phyloP scores from a whole-genome alignment of 2,797 vertebrate genomes.

The Myotis findleyi region DNA sequence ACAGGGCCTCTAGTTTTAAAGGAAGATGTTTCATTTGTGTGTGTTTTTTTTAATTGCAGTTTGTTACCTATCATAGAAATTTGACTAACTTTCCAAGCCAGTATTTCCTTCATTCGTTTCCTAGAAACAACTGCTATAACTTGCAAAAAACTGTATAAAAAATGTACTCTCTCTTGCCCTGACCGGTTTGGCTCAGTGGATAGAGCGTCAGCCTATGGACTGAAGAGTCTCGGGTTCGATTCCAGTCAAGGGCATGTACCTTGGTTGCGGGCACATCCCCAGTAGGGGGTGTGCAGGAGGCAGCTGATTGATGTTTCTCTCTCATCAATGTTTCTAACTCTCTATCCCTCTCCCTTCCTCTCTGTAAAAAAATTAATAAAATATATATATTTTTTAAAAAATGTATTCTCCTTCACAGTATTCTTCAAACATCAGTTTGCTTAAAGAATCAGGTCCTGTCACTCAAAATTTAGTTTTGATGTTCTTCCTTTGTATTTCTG shows the following conservation, averaged over 20 bases:
- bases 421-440: not conserved
- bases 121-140: not conserved
- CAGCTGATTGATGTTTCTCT: too few species aligned
- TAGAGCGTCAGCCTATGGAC: too few species aligned
- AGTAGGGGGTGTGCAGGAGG: too few species aligned
- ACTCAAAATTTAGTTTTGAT: not conserved
- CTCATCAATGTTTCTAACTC: too few species aligned
- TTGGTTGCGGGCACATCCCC: too few species aligned
- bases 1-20: not conserved
- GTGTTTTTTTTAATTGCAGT: not conserved
- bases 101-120: not conserved
- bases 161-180: not conserved
- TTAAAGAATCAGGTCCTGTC: not conserved
- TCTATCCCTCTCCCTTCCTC: too few species aligned
- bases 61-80: not conserved
- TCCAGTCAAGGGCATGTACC: too few species aligned
- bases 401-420: not conserved
- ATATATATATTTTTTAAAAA: not conserved
- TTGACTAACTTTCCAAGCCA: not conserved
- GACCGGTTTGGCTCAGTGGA: too few species aligned
- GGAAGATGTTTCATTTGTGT: not conserved
- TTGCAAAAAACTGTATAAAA: not conserved
- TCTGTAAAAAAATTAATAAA: too few species aligned
- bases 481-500: not conserved
- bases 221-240: too few species aligned